Percentiles rank a stretch among this genome's conserved stretches.
Conservation (phyloP, 2,797 vertebrate species). For the Chelidonichthys spinosus region DNA sequence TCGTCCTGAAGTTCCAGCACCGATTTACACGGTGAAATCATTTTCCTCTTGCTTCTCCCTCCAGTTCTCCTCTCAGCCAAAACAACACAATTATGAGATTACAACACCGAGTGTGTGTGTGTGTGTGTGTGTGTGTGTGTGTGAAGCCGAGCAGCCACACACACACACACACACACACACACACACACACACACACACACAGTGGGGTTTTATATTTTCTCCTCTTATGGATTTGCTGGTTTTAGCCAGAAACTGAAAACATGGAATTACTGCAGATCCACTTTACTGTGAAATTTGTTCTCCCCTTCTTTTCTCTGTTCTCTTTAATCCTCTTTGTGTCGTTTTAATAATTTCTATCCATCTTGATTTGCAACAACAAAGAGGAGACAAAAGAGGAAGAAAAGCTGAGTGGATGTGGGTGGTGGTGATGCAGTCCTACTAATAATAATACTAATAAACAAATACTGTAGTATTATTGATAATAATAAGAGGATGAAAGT, state of each 20-base stretch:
- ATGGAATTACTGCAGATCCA: slow-evolving; percentile 47
- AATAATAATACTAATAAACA: neutral
- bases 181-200: slow-evolving; percentile 13
- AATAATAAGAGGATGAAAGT: neutral
- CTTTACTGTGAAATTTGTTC: slow-evolving; percentile 47
- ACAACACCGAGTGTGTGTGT: slow-evolving; percentile 65
- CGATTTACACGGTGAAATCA: slow-evolving; percentile 50
- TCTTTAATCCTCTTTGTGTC: slow-evolving; percentile 50
- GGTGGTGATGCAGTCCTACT: neutral
- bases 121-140: slow-evolving; percentile 56
- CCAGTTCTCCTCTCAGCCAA: slow-evolving; percentile 41
- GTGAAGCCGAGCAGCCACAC: neutral
- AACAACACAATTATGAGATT: slow-evolving; percentile 77
- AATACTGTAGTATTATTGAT: neutral
- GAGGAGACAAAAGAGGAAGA: slow-evolving; percentile 14
- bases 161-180: slow-evolving; percentile 5
- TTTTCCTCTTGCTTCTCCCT: slow-evolving; percentile 23
- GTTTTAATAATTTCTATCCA: slow-evolving; percentile 40
- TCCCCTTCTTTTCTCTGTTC: neutral
- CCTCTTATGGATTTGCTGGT: slow-evolving; percentile 35
- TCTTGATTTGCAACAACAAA: slow-evolving; percentile 33
- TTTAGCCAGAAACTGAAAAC: slow-evolving; percentile 52
- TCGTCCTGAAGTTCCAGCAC: slow-evolving; percentile 27
- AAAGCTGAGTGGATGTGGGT: neutral
- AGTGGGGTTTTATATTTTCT: slow-evolving; percentile 40